Base-by-base conservation (phyloP, 2,888 invertebrate genomes). In the Thera obeliscata region DNA sequence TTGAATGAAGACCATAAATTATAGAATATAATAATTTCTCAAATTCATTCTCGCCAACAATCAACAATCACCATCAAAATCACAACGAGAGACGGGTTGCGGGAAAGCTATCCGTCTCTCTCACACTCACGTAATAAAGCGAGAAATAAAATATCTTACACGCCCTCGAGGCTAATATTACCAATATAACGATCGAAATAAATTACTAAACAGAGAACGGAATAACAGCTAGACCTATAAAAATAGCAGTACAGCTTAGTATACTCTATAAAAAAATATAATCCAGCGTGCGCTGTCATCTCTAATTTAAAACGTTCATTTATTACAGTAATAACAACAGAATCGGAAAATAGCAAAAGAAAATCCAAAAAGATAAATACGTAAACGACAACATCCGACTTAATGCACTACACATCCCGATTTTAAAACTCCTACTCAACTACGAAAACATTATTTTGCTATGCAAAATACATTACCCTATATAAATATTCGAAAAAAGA, bases 231-330 rank as follows among this genome's bases (percentile, higher is more conserved):
- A 90, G 80, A 83, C 77, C 90, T 93, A 92, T 91, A 93, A 92
- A 93, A 93, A 93, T 93, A 92, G 90, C 91, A 87, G 90, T 88
- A 89, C 84, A 92, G 92, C 90, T 87, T 87, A 90, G 89, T 91
- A 89, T 85, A 89, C 88, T 88, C 87, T 92, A 90, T 92, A 93
- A 93, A 93, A 92, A 92, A 91, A 93, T 92, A 91, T 90, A 89
- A 88, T 83, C 75, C 92, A 92, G 91, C 92, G 79, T 81, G 76
- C 80, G 89, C 91, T 87, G 90, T 82, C 75, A 85, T 91, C 87
- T 90, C 89, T 92, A 90, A 89, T 88, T 90, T 87, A 85, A 88
- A 89, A 85, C 82, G 87, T 74, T 73, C 77, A 78, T 84, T 85
- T 86, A 86, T 86, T 84, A 88, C 82, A 88, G 89, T 88, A 86